Percentiles rank a stretch among this genome's conserved stretches.
Conservation (phyloP, 2,797 vertebrate species). For the Micropoecilia bifurca region DNA sequence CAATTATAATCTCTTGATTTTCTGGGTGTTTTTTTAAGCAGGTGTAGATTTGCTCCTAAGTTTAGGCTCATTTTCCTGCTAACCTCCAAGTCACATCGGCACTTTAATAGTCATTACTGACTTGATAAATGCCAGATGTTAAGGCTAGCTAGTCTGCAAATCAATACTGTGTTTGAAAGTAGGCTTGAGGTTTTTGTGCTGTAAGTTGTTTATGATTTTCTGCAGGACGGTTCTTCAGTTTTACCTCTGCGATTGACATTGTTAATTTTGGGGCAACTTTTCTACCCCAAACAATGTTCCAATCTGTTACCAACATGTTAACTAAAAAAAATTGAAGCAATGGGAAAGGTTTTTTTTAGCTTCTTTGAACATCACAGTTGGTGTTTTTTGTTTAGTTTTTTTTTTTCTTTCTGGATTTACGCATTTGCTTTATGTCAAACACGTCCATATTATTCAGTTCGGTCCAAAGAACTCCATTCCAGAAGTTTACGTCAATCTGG, state of each 20-base stretch:
- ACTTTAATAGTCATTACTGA: neutral
- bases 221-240: neutral
- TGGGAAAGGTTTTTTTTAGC: neutral
- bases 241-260: neutral
- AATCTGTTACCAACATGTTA: neutral
- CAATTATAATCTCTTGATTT: neutral
- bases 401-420: neutral
- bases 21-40: neutral
- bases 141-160: neutral
- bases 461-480: neutral
- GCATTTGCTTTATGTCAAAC: neutral
- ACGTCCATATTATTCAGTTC: neutral
- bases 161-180: neutral
- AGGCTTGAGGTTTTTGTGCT: neutral
- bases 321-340: neutral
- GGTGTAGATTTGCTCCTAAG: neutral
- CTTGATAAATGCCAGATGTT: neutral
- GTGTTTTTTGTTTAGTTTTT: neutral
- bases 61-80: neutral
- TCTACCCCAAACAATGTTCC: neutral
- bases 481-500: neutral
- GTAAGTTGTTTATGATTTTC: neutral
- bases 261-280: neutral
- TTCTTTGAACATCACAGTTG: neutral
- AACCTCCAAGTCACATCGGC: neutral